Evolutionary conservation across 2,888 invertebrate species (phyloP).

Genomic region (Laothoe populi): DNA sequence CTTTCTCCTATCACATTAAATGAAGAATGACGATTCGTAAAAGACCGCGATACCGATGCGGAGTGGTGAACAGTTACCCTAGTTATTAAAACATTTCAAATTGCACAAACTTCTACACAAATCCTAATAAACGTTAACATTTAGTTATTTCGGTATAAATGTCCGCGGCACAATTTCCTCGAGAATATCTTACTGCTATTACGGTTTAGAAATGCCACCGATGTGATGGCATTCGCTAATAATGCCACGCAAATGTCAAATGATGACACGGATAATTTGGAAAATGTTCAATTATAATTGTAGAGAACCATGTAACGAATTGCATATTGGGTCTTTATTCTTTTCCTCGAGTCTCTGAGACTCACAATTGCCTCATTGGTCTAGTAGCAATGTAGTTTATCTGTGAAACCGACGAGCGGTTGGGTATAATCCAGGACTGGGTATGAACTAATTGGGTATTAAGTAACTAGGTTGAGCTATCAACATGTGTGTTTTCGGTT

Average conservation of each 20-base stretch:
- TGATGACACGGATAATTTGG: not conserved
- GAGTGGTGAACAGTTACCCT: not conserved
- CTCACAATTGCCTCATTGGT: too few species aligned
- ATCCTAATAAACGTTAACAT: not conserved
- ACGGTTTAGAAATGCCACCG: slow-evolving; percentile 11
- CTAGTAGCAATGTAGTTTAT: too few species aligned
- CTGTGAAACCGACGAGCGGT: not conserved
- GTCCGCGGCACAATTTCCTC: slow-evolving; percentile 1
- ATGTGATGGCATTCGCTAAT: slow-evolving; percentile 8
- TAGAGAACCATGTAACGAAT: too few species aligned
- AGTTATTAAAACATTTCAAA: not conserved
- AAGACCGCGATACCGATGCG: too few species aligned
- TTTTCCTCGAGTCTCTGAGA: too few species aligned
- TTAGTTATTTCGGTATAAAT: not conserved
- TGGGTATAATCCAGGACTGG: not conserved
- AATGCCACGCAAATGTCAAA: slow-evolving; percentile 14
- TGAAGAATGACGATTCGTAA: too few species aligned
- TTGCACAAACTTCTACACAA: not conserved
- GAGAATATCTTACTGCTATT: not conserved
- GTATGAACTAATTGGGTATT: too few species aligned
- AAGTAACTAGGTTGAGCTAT: too few species aligned
- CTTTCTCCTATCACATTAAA: too few species aligned
- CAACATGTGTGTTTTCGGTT: too few species aligned
- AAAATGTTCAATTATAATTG: too few species aligned
- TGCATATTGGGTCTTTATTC: too few species aligned